Conservation (phyloP, 2,888 invertebrate genomes). For the Standfussiana lucernea region DNA sequence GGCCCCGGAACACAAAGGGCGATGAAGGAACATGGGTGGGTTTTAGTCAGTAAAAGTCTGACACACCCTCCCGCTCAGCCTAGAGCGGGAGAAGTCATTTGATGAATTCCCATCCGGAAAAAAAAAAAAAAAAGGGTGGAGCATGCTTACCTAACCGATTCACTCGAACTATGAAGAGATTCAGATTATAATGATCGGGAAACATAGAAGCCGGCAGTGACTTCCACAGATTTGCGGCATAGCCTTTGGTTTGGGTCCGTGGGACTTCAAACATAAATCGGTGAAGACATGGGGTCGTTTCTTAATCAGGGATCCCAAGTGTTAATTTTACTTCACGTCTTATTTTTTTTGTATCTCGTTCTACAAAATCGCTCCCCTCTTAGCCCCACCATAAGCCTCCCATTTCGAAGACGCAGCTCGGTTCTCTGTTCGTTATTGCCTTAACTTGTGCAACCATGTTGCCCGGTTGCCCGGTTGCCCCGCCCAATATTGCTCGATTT, state of each 20-base stretch:
- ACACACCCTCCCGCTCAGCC: no score
- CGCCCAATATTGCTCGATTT: conserved; percentile 57
- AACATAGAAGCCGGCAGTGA: background rate
- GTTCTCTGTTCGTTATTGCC: conserved; percentile 55
- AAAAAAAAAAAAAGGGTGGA: no score
- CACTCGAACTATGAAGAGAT: no score
- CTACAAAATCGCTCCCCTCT: conserved; percentile 12
- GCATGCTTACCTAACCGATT: no score
- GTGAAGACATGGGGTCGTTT: background rate
- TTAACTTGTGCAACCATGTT: conserved; percentile 55
- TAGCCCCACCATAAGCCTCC: conserved; percentile 30
- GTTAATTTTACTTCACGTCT: background rate
- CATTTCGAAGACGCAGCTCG: conserved; percentile 50
- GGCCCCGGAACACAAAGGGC: no score
- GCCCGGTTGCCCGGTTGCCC: conserved; percentile 26
- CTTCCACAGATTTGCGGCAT: background rate
- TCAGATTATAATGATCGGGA: background rate
- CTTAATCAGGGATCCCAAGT: background rate
- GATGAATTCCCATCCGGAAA: no score
- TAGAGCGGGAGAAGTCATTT: no score
- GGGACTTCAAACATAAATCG: background rate
- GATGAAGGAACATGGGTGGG: no score
- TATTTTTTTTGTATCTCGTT: background rate
- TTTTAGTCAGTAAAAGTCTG: no score
- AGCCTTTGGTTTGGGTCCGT: background rate